phyloP scores from a whole-genome alignment of 1,140 invertebrate genomes.

The Sesamia nonagrioides region DNA sequence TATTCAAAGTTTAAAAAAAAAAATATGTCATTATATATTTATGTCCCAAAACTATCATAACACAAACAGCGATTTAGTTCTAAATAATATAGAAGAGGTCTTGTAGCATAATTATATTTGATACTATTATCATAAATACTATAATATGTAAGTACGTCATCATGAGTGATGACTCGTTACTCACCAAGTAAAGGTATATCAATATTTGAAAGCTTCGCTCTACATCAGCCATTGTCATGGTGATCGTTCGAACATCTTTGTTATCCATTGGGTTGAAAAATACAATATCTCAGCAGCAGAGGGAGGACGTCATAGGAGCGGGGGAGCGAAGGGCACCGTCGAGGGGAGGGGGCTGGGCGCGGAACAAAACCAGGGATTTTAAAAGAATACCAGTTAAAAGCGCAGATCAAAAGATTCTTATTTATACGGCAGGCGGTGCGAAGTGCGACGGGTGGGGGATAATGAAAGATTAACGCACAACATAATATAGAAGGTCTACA shows the following conservation, averaged over 20 bases:
- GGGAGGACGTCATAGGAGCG: not conserved
- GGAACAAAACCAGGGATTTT: not conserved
- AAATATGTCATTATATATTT: too few species aligned
- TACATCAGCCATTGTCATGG: slow-evolving; percentile 18
- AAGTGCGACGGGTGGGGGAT: not conserved
- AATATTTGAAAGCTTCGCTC: not conserved
- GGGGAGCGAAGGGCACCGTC: not conserved
- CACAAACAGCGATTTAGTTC: not conserved
- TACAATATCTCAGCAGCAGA: slow-evolving; percentile 35
- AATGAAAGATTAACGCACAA: not conserved
- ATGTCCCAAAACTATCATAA: too few species aligned
- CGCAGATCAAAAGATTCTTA: slow-evolving; percentile 31
- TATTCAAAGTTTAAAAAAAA: too few species aligned
- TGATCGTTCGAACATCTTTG: slow-evolving; percentile 10
- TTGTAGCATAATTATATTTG: not conserved
- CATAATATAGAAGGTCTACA: not conserved
- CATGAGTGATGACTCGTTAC: too few species aligned
- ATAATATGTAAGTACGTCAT: not conserved
- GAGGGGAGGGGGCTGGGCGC: not conserved
- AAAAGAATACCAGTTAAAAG: slow-evolving; percentile 36
- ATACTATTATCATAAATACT: not conserved
- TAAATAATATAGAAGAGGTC: not conserved
- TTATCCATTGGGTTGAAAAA: not conserved
- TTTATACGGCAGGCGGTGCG: not conserved
- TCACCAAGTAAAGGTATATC: not conserved